A percentile compares a stretch with the other conserved stretches of the same genome.
Conservation (phyloP, 2,888 invertebrate species). For the Dasypogon diadema region DNA sequence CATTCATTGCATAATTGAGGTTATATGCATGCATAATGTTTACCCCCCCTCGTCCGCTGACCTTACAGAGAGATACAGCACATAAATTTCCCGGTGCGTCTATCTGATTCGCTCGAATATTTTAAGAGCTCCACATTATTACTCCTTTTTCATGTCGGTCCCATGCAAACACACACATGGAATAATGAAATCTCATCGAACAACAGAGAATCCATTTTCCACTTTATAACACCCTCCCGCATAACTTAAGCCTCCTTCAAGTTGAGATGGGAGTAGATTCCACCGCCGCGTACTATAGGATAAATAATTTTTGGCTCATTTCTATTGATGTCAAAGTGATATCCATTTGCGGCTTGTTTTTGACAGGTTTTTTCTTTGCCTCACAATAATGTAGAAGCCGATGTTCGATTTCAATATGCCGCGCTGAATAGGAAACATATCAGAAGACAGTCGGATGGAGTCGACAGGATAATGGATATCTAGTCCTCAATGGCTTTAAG, state of each 20-base stretch:
- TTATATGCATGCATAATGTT: constrained; percentile 3
- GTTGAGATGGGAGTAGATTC: not conserved
- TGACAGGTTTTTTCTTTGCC: not conserved
- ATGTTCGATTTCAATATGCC: not conserved
- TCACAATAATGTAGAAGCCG: not conserved
- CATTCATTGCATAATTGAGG: not conserved
- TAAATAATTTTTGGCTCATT: not conserved
- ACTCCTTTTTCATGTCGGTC: no score
- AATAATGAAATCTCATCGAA: no score
- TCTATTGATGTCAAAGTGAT: not conserved
- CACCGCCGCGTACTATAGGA: not conserved
- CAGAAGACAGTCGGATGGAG: not conserved
- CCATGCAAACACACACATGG: no score
- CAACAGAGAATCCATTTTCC: not conserved
- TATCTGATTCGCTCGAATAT: no score
- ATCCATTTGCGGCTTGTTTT: not conserved
- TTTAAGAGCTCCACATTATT: no score
- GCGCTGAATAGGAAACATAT: no score
- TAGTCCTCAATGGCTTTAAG: not conserved
- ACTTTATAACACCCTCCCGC: not conserved
- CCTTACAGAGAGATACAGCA: no score
- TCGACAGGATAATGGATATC: constrained; percentile 1
- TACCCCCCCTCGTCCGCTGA: not conserved
- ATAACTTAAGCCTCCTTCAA: not conserved
- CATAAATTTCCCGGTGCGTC: no score